phyloP scores from a whole-genome alignment of 2,797 vertebrate species.

The Channallabes apus region DNA sequence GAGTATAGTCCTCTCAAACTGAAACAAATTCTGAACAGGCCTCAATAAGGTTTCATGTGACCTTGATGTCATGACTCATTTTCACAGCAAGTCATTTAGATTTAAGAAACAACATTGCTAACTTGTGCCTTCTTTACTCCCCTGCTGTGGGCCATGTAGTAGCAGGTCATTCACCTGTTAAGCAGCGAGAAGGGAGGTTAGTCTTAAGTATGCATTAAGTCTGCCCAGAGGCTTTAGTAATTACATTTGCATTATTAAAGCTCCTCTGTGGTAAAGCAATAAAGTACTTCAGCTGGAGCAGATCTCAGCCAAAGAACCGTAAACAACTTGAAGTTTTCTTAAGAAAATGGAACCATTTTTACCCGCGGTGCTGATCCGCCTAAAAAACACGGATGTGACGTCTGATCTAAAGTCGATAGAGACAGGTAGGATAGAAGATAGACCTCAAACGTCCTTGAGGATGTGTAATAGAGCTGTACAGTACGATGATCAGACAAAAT shows the following conservation, averaged over 20 bases:
- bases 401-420: background rate
- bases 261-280: slow-evolving; percentile 71
- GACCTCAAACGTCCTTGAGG: no score
- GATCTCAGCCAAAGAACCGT: slow-evolving; percentile 33
- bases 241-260: slow-evolving; percentile 79
- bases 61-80: background rate
- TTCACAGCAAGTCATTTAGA: background rate
- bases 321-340: slow-evolving; percentile 46
- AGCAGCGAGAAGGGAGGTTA: slow-evolving; percentile 63
- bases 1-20: background rate
- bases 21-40: background rate
- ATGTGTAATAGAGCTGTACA: background rate
- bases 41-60: background rate
- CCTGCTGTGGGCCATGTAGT: slow-evolving; percentile 36
- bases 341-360: slow-evolving; percentile 10
- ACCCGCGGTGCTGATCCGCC: background rate
- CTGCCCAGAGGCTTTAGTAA: slow-evolving; percentile 63
- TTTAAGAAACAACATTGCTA: background rate
- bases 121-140: background rate
- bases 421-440: background rate
- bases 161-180: slow-evolving; percentile 60
- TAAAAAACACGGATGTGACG: background rate
- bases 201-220: slow-evolving; percentile 58
- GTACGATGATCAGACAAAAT: background rate
- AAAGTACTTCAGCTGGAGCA: slow-evolving; percentile 57